These are phyloP conservation scores for Hippopotamyrus pictus DNA, from an alignment of 2,797 vertebrate species.

Conservation along the genomic window DNA sequence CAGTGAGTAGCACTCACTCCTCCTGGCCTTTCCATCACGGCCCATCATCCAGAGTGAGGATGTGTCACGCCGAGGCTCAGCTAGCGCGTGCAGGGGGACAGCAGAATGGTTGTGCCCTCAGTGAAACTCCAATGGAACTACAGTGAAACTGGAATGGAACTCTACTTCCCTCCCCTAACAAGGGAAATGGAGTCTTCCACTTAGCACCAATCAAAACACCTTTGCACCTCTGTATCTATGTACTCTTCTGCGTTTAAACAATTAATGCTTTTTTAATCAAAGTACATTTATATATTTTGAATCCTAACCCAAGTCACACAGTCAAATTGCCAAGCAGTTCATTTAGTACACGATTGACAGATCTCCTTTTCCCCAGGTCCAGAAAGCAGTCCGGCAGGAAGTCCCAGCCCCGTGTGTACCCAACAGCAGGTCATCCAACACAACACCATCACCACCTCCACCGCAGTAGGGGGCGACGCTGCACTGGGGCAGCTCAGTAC, in stretches of 20 bases:
- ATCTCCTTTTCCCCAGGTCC: constrained; percentile 65
- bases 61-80: neutral
- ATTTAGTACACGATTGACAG: neutral
- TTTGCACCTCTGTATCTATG: neutral
- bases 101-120: neutral
- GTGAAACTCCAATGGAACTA: neutral
- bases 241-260: neutral
- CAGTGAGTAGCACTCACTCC: constrained; percentile 72
- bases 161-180: neutral
- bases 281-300: neutral
- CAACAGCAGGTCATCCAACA: constrained; percentile 89
- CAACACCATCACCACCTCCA: constrained; percentile 92
- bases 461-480: constrained; percentile 65
- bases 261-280: neutral
- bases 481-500: constrained; percentile 60
- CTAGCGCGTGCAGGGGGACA: neutral
- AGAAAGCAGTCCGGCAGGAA: constrained; percentile 78
- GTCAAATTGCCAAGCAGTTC: neutral
- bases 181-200: neutral
- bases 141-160: neutral
- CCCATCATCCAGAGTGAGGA: neutral
- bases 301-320: neutral
- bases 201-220: neutral
- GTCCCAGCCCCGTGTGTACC: constrained; percentile 74
- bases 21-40: neutral